Base-by-base conservation (phyloP, 1,140 invertebrate genomes). In the Achroia grisella region DNA sequence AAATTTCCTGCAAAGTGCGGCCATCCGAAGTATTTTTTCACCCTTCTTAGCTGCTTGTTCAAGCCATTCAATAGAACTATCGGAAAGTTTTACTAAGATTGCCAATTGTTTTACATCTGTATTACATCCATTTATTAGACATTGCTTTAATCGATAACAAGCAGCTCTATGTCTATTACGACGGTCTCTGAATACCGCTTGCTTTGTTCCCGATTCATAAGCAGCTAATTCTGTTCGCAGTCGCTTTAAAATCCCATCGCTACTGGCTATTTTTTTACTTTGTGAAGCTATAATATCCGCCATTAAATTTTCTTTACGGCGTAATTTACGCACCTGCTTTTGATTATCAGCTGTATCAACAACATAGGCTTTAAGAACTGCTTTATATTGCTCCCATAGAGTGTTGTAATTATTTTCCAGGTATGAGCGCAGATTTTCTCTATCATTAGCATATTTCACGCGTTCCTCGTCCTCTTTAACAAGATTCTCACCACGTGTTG, bases 1-100 rank as follows among this genome's bases (percentile, higher is more conserved):
- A 61, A 87, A 87, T 76, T 88, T 89, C 31, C 87, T 59, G 48
- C 89, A 90, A n/a, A 89, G 69, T 0, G 73, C 73, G 1, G 86
- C 81, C 17, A 89, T 55, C 15, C 87, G 79, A 2, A 88, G 48
- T 34, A 90, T 78, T 30, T 84, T 87, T 45, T 89, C 85, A 2
- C 86, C 87, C 57, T 88, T 88, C 44, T 65, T 74, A 44, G 66
- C 59, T 10, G 66, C 77, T 9, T 42, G 23, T 37, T 59, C 53
- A 4, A 85, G 43, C 74, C 74, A 85, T 48, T 79, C 70, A 2
- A 71, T 45, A 11, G 74, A 36, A 17, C 46, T 49, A 48, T 82
- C 75, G 5, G 78, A 65, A n/a, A 46, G 46, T 51, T 32, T 63
- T 14, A 84, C 80, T 35, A 84, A 56, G 42, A 31, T 52, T 1